Evolutionary conservation across 2,797 vertebrate genomes (phyloP), one percentile per base, ranked within the genome.

Genomic region (Pseudopleuronectes americanus): DNA sequence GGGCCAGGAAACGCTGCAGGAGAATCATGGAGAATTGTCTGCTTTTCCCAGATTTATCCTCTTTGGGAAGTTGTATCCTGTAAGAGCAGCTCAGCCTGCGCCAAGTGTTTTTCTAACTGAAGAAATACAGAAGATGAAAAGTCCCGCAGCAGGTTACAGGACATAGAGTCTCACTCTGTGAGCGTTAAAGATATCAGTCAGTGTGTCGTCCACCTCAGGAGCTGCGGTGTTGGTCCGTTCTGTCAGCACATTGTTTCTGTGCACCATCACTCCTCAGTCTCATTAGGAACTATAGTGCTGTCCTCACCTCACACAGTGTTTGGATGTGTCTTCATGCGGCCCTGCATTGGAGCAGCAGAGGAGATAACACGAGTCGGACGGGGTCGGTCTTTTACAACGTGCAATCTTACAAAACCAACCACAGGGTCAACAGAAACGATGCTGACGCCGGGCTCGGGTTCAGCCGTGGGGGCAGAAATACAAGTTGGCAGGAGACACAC

Each of bases 181-280:
- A 66, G 57, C 4, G 55, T 57, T 75, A n/a, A 64, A 80, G 38
- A 72, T 75, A 55, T 83, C 81, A 49, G 71, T 89, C 86, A 82
- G 74, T 36, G 53, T 8, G 64, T 5, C 12, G 58, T 79, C 54
- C 67, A 55, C 75, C 67, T 85, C 71, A 41, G 75, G 59, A 80
- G 80, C 65, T 51, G 59, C 6, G 10, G 51, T 8, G 69, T 62
- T 77, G 81, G 61, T 70, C 77, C 8, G 3, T 65, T 48, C 85
- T 89, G 81, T 90, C 85, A 76, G 74, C 79, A 66, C 63, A 9
- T 64, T 69, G 77, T 81, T 63, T 72, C 84, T 76, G 75, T 57
- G 57, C 36, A 73, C 68, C 52, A 22, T 89, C 87, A 74, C 81
- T 90, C 84, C 68, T 75, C 79, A 2, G 71, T 14, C 71, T 84